Evolutionary conservation across 1,140 invertebrate species (phyloP), one percentile per base, ranked within the genome.

Genomic region (Trypoxylus dichotomus): DNA sequence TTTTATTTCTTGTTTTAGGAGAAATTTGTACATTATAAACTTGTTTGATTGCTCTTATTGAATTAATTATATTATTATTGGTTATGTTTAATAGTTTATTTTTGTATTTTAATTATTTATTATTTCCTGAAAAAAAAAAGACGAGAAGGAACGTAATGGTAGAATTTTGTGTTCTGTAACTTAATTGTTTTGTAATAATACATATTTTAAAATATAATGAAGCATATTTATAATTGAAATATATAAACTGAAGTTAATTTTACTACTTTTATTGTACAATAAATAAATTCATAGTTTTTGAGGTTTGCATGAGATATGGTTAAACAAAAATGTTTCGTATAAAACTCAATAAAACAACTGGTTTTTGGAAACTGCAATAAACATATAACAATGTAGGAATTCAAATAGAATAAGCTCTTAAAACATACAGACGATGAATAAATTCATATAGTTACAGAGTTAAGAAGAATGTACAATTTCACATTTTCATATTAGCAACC

Each of bases 51-150:
- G 24, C 60, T 54, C 19, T n/a, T 54, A 54, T 54, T 54, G 32
- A 47, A 68, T 68, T 68, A 68, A 37, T 63, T 68, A 68, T 27
- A 68, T 29, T 68, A 68, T 68, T 68, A 27, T 68, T 68, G 60
- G 60, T 68, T 68, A 68, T 68, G 60, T 68, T 68, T 68, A 68
- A 68, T 68, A 68, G 60, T 68, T 68, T 68, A 68, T 68, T 68
- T 68, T 68, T 68, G 60, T 68, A 68, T 68, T 68, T 68, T 68
- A 68, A 24, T 68, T 68, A 68, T 68, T 68, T 68, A 68, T 68
- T 68, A 68, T 68, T 68, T 68, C 8, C 27, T 68, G 60, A 24
- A 29, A 29, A 68, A n/a, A n/a, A n/a, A n/a, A n/a, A n/a, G n/a
- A 24, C 60, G 60, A 68, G 60, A 68, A 68, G 27, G 60, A 68